Conservation (phyloP, 1,140 invertebrate species). For the Chironomus striatipennis region DNA sequence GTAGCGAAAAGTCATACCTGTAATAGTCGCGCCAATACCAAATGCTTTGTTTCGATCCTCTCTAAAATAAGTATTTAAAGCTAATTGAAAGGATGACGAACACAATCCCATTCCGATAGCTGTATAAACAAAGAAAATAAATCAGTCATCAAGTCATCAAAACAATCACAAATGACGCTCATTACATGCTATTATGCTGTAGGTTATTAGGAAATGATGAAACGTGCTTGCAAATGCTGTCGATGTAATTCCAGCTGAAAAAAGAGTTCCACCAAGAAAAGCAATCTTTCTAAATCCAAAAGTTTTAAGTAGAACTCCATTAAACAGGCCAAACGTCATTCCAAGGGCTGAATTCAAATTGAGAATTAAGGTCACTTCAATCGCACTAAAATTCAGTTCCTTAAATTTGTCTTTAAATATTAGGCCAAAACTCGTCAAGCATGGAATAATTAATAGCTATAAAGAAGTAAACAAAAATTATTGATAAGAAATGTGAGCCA, state of each 20-base stretch:
- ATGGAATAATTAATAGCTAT: slow-evolving; percentile 48
- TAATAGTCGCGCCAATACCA: slow-evolving; percentile 50
- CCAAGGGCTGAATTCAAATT: slow-evolving; percentile 52
- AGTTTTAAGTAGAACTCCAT: slow-evolving; percentile 46
- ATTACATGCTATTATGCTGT: slow-evolving; percentile 54
- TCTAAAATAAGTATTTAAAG: slow-evolving; percentile 52
- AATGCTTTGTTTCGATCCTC: slow-evolving; percentile 47
- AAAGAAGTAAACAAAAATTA: slow-evolving; percentile 24
- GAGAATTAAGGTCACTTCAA: slow-evolving; percentile 48
- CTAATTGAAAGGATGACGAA: slow-evolving; percentile 49
- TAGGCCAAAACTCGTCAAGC: slow-evolving; percentile 48
- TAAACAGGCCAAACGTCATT: slow-evolving; percentile 51
- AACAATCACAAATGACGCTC: slow-evolving; percentile 33
- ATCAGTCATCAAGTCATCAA: not conserved
- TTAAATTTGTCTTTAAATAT: slow-evolving; percentile 48
- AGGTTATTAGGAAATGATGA: slow-evolving; percentile 47
- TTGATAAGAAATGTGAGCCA: not conserved
- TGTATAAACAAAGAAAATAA: slow-evolving; percentile 30
- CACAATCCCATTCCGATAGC: slow-evolving; percentile 51
- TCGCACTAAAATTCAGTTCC: slow-evolving; percentile 42
- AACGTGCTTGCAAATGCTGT: slow-evolving; percentile 44
- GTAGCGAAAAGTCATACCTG: too few species aligned
- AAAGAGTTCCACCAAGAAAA: slow-evolving; percentile 41
- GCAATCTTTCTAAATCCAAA: slow-evolving; percentile 51
- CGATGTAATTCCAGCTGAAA: slow-evolving; percentile 43